Evolutionary conservation across 2,797 vertebrate genomes (phyloP), one percentile per base, ranked within the genome.

Genomic region (Botia almorhae): DNA sequence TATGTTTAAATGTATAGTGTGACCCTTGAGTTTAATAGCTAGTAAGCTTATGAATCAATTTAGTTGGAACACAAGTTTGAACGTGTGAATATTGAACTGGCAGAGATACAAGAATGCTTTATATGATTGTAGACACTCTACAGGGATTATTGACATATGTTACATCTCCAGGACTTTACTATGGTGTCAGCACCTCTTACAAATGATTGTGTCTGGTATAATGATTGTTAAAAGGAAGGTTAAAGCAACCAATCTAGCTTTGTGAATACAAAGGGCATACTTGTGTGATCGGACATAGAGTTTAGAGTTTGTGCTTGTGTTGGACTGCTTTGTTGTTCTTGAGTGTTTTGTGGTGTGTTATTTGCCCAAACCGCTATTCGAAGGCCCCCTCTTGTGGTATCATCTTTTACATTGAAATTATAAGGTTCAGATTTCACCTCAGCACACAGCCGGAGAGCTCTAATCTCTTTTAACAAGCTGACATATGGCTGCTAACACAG

Each of bases 381-480:
- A 43, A 77, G 63, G 74, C 77, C 65, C 7, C 36, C 71, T 73
- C 83, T 58, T 73, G 16, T 48, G 50, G 50, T 74, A 29, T 80
- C 78, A 74, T 80, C 78, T 74, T 80, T 74, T 80, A 73, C 78
- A 58, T n/a, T 67, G 70, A 74, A 80, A 76, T 74, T 56, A 81
- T 69, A 36, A 65, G 83, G 75, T 46, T 84, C 76, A 48, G 61
- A 77, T 84, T 84, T 79, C 81, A 43, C 51, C 53, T 68, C 73
- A 14, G 70, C 63, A 19, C 74, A 77, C 61, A 65, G 76, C 58
- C 74, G 58, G 60, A 58, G 81, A 80, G 61, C 78, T 81, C 61
- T 84, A 84, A 86, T 86, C 81, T 86, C 83, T 76, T 86, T 85
- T 84, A 86, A 86, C 85, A 83, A 86, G 83, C 81, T 84, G 83